Base-by-base conservation (phyloP, 2,797 vertebrate species). In the Cossypha caffra region DNA sequence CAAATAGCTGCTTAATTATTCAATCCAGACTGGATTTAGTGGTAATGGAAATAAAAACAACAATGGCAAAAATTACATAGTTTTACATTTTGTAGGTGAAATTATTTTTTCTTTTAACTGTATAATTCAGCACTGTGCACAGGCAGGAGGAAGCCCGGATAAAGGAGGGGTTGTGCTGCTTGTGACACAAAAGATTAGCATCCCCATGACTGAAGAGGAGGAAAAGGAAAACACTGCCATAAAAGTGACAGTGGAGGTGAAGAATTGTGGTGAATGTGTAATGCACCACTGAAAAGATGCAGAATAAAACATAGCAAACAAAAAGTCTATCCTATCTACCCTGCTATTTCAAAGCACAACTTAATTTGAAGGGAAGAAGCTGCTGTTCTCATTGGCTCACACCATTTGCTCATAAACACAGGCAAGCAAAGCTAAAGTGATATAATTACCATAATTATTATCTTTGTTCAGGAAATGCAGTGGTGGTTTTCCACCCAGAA, bases 181-280 rank as follows among this genome's bases (percentile, higher is more conserved):
- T 81, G 63, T 96, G 85, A 91, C 87, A 95, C 62, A 63, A 29
- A 76, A 84, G 86, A 96, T 95, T 91, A 95, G 52, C 82, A 55
- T 79, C 33, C 28, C 75, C 26, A 8, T 93, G 79, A 93, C 54
- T 71, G 69, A 93, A 91, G 45, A 82, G 62, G 37, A 91, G 78
- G 24, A 73, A 80, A 84, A 92, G 37, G 68, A 86, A 93, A 96
- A 95, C 71, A 58, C 29, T 73, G 79, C 86, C 63, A 91, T 92
- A 94, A 95, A 94, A 92, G 71, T 94, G 85, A 92, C 95, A 95
- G 86, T 9, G 37, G 76, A 93, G 62, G 88, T 90, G 79, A 96
- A 93, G 76, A 91, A 96, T 79, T 81, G 76, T 72, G 25, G 75
- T 75, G 58, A 74, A 78, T 84, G 59, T 84, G 55, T 79, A 94